These are phyloP conservation scores for Mormoops blainvillei DNA, from an alignment of 2,113 vertebrate species.

Conservation along the genomic window DNA sequence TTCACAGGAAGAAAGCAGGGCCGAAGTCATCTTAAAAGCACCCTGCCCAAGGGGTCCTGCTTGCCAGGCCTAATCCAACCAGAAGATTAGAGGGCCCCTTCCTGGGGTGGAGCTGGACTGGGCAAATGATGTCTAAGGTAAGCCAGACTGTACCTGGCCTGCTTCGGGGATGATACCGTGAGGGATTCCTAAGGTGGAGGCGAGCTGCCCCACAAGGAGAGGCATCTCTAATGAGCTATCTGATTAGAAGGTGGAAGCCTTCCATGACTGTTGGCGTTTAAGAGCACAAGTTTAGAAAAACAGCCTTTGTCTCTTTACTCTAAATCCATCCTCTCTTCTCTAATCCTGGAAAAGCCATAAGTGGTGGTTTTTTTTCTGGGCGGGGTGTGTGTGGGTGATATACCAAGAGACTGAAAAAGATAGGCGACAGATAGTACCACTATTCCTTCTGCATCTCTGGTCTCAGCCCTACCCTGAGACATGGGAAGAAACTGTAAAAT, in stretches of 20 bases:
- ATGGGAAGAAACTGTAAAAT: background rate
- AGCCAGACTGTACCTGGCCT: accelerated
- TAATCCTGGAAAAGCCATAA: background rate
- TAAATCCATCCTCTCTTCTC: background rate
- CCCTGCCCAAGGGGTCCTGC: background rate
- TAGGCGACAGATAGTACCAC: accelerated
- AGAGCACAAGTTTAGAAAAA: background rate
- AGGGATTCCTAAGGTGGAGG: accelerated
- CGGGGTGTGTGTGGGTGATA: too few relatives aligned
- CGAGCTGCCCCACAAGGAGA: background rate
- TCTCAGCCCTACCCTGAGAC: background rate
- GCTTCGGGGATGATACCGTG: background rate
- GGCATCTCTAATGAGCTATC: too few relatives aligned
- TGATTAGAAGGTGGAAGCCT: accelerated
- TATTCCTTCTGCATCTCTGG: background rate
- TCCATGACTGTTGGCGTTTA: background rate
- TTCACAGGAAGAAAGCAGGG: background rate
- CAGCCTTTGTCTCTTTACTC: background rate
- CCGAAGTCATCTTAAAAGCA: background rate
- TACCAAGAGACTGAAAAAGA: background rate
- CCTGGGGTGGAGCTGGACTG: accelerated
- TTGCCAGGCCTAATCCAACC: accelerated
- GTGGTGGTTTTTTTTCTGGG: too few relatives aligned
- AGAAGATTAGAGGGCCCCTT: background rate
- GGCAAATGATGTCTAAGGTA: too few relatives aligned